These are phyloP conservation scores for Meiosimyza platycephala DNA, from an alignment of 2,888 invertebrate genomes.

Conservation along the genomic window DNA sequence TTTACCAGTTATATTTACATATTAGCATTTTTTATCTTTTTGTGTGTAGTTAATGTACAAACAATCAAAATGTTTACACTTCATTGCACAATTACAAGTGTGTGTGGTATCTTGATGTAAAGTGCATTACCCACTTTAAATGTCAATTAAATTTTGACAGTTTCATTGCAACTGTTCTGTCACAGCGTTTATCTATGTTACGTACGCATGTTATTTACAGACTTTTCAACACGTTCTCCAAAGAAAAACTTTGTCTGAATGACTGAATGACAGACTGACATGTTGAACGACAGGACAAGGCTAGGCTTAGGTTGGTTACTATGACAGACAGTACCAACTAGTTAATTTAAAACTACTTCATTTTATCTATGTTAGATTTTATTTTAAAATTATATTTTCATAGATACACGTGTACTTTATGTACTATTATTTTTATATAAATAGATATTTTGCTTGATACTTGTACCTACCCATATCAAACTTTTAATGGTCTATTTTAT, in stretches of 20 bases:
- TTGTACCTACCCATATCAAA: no score
- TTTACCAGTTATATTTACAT: no score
- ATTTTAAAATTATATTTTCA: no score
- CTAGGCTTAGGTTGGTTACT: not conserved
- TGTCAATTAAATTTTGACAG: slow-evolving; percentile 14
- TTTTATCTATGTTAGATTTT: no score
- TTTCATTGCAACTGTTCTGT: slow-evolving; percentile 5
- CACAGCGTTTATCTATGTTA: not conserved
- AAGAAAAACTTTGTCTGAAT: not conserved
- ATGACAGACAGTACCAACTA: no score
- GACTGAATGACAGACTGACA: not conserved
- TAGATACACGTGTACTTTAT: no score
- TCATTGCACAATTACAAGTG: not conserved
- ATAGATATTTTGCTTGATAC: no score
- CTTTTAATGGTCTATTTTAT: no score
- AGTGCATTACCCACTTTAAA: slow-evolving; percentile 10
- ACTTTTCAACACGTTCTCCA: not conserved
- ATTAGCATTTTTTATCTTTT: no score
- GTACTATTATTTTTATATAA: no score
- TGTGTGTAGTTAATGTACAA: no score
- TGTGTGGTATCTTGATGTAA: not conserved
- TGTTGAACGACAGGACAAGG: not conserved
- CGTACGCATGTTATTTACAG: not conserved
- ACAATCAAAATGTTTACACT: slow-evolving; percentile 1
- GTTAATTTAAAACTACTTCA: no score